phyloP scores from a whole-genome alignment of 1,140 invertebrate genomes.

The Zaprionus tsacasi region DNA sequence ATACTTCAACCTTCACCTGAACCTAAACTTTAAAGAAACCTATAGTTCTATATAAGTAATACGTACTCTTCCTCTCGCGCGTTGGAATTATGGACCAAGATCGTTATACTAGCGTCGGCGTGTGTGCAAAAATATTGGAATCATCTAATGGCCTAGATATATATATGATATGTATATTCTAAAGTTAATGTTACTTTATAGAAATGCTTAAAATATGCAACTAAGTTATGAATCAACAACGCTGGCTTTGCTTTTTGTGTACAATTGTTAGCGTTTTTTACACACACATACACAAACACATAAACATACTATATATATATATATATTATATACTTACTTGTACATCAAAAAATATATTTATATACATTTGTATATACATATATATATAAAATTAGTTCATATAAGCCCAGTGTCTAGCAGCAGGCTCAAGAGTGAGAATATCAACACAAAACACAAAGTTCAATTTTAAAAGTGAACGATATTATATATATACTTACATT shows the following conservation, averaged over 20 bases:
- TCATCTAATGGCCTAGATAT: conserved; percentile 55
- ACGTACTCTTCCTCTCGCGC: conserved; percentile 65
- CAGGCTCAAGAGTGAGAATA: conserved; percentile 79
- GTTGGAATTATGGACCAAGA: conserved; percentile 73
- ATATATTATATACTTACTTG: conserved; percentile 34
- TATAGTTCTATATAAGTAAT: conserved; percentile 49
- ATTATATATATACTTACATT: not conserved
- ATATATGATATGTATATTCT: conserved; percentile 43
- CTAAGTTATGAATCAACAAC: conserved; percentile 59
- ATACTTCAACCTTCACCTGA: conserved; percentile 21
- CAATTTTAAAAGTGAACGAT: conserved; percentile 52
- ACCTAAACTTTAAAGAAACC: conserved; percentile 21
- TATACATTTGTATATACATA: conserved; percentile 54
- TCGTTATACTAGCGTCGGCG: conserved; percentile 37
- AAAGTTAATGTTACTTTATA: conserved; percentile 69
- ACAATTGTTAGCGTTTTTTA: conserved; percentile 73
- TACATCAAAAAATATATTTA: conserved; percentile 30
- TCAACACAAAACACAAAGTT: conserved; percentile 53
- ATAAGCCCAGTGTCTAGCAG: conserved; percentile 75
- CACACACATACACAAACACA: conserved; percentile 52
- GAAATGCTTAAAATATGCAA: conserved; percentile 65
- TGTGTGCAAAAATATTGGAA: conserved; percentile 61
- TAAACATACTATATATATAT: conserved; percentile 20
- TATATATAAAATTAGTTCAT: conserved; percentile 41
- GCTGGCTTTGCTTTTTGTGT: conserved; percentile 74